Percentiles rank a stretch among this genome's conserved stretches.
Evolutionary conservation across 1,140 invertebrate species (phyloP).

Genomic region (Sarcophaga bullata): DNA sequence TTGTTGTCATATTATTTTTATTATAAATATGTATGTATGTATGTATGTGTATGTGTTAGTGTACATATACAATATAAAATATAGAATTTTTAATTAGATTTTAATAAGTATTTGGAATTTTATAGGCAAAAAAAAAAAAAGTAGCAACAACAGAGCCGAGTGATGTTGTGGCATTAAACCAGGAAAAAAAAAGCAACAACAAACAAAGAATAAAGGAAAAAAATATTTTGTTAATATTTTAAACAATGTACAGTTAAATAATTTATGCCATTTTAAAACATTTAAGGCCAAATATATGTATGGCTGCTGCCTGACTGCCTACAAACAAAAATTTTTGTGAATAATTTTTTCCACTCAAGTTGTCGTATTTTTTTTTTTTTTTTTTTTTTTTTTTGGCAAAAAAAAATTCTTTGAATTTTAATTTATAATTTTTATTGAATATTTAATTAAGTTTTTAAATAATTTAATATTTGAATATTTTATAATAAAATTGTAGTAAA

Average conservation of each 20-base stretch:
- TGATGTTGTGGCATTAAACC: too few relatives aligned
- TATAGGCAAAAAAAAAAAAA: not conserved
- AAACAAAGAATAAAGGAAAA: too few relatives aligned
- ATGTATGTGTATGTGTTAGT: too few relatives aligned
- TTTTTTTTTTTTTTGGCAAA: too few relatives aligned
- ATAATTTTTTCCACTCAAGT: not conserved
- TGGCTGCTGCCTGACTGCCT: too few relatives aligned
- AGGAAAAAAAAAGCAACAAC: too few relatives aligned
- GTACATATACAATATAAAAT: not conserved
- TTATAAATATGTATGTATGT: too few relatives aligned
- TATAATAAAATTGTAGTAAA: too few relatives aligned
- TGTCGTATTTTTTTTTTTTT: too few relatives aligned
- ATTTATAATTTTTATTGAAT: conserved; percentile 2
- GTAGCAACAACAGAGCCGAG: too few relatives aligned
- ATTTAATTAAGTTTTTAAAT: conserved; percentile 11
- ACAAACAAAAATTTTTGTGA: not conserved
- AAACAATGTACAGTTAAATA: conserved; percentile 7
- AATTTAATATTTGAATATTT: not conserved
- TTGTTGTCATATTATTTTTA: too few relatives aligned
- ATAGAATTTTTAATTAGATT: conserved; percentile 39
- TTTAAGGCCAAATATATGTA: too few relatives aligned
- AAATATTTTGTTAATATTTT: not conserved
- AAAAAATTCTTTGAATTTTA: not conserved
- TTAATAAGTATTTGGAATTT: conserved; percentile 36
- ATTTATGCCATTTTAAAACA: not conserved